Base-by-base conservation (phyloP, 2,888 invertebrate genomes). In the Drosophila parthenogenetica region DNA sequence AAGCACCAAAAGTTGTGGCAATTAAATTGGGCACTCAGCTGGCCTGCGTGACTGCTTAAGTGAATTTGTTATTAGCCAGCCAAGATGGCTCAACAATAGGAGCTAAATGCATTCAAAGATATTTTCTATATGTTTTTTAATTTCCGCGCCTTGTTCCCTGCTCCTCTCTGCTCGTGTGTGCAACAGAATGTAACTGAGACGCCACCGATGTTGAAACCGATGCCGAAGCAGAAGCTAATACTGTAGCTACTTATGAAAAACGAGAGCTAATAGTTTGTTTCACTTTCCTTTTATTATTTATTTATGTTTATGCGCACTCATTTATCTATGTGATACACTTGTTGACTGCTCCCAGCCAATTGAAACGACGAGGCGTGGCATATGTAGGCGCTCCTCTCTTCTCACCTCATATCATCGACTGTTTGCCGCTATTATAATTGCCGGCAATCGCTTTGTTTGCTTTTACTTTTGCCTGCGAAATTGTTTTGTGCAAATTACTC, bases 241-340 rank as follows among this genome's bases (percentile, higher is more conserved):
- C 60, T 19, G 49, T 46, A 48, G 66, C 70, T 66, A 79, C 45
- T 69, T 85, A 75, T 86, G 82, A 85, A 87, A 86, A 87, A 81
- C 89, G 89, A 87, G 89, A 87, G 89, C 89, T 89, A 87, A 77
- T 79, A 72, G 79, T 71, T 81, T 81, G 86, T 86, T 87, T 87
- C 89, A 87, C 88, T 87, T 87, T 89, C 85, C 86, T 79, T 89
- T 85, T 89, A 71, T 77, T 82, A 75, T 80, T 83, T 87, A 84
- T 72, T 73, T 76, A 72, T 73, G 48, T 25, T 49, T 72, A 55
- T 61, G 39, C 37, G 48, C 66, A 35, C 29, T 53, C 46, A 55
- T 60, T 25, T 57, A 48, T 45, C 14, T 70, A 25, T 29, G 45
- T 65, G 79, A 46, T 69, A 61, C 78, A 79, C 81, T 81, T 74